A percentile compares a stretch with the other conserved stretches of the same genome.
Evolutionary conservation across 2,888 invertebrate species (phyloP).

Genomic region (Lithophane ornitopus): DNA sequence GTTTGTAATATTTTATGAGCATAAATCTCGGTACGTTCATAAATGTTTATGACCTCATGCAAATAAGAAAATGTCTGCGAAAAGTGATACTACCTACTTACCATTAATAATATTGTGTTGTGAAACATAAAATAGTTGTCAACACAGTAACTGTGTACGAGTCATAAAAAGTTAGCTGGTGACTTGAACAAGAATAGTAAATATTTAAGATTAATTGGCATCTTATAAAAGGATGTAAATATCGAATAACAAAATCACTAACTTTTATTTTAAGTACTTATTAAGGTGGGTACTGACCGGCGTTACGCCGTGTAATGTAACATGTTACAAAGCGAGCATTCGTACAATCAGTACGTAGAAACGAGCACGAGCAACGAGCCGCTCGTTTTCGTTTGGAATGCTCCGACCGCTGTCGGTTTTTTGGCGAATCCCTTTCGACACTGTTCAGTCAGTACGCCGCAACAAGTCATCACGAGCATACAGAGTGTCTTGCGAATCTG

Average conservation of each 20-base stretch:
- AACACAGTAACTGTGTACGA: slow-evolving; percentile 8
- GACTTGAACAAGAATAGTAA: slow-evolving; percentile 2
- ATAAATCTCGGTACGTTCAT: slow-evolving; percentile 59
- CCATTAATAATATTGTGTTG: slow-evolving; percentile 56
- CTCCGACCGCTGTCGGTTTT: no score
- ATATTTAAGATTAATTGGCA: slow-evolving; percentile 32
- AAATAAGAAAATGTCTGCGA: slow-evolving; percentile 55
- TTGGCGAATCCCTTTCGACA: no score
- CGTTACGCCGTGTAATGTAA: no score
- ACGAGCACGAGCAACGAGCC: no score
- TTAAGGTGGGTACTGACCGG: no score
- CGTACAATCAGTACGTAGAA: no score
- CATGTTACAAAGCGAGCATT: no score
- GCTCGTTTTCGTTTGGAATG: no score
- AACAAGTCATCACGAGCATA: no score
- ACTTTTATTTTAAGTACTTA: neutral
- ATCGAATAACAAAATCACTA: neutral
- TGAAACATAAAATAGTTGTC: slow-evolving; percentile 42
- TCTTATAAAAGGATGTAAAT: neutral
- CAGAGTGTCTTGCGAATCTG: no score
- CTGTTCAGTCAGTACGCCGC: no score
- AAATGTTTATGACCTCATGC: slow-evolving; percentile 65
- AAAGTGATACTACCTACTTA: slow-evolving; percentile 52
- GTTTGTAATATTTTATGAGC: slow-evolving; percentile 64
- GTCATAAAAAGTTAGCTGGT: slow-evolving; percentile 23